A percentile compares a stretch with the other conserved stretches of the same genome.
Conservation (phyloP, 2,113 vertebrate species). For the Crotalus tigris region DNA sequence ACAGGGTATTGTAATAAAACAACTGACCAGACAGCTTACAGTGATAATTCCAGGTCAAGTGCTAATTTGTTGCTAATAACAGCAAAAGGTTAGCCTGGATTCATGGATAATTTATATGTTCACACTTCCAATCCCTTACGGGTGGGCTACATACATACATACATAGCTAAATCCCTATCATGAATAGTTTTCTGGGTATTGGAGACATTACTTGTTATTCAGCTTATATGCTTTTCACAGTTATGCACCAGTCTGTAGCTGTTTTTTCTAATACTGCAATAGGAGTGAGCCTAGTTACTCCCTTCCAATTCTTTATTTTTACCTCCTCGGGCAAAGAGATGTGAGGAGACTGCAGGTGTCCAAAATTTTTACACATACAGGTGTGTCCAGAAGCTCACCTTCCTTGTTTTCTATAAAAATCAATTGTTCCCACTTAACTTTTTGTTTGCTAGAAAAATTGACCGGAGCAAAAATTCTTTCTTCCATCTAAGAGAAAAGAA, state of each 20-base stretch:
- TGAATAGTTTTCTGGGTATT: neutral
- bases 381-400: neutral
- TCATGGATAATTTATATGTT: slow-evolving; percentile 1
- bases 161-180: neutral
- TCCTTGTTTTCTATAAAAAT: neutral
- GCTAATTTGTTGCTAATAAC: slow-evolving; percentile 9
- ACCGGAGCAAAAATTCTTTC: neutral
- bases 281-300: neutral
- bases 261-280: neutral
- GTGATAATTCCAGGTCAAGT: neutral
- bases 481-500: neutral
- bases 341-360: neutral
- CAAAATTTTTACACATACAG: neutral
- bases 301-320: neutral
- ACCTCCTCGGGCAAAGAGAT: neutral
- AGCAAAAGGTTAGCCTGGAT: neutral
- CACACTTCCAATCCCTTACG: neutral
- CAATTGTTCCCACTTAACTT: neutral
- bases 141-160: neutral
- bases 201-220: neutral
- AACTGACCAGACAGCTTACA: neutral
- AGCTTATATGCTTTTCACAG: neutral
- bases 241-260: neutral
- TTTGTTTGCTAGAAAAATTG: neutral
- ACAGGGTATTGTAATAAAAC: slow-evolving; percentile 5